These are phyloP conservation scores for Tenualosa ilisha DNA, from an alignment of 2,797 vertebrate genomes.

Conservation along the genomic window DNA sequence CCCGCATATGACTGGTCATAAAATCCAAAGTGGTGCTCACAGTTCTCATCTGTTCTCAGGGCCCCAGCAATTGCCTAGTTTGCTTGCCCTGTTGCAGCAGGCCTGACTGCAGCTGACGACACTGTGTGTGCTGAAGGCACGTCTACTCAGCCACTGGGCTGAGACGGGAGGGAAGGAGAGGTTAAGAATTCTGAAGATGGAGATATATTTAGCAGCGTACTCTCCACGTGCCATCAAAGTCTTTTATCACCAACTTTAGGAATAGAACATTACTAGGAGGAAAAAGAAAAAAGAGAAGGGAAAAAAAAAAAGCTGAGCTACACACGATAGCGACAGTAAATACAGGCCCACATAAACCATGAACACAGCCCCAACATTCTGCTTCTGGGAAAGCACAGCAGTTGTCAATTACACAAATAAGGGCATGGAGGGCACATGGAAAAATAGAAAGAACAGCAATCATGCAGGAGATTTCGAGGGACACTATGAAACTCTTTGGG, in stretches of 20 bases:
- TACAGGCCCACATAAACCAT: slow-evolving; percentile 1
- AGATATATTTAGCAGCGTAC: neutral
- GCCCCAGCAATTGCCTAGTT: no score
- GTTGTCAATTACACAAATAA: slow-evolving; percentile 8
- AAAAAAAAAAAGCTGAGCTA: neutral
- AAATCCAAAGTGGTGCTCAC: no score
- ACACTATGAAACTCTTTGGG: neutral
- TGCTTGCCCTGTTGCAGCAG: no score
- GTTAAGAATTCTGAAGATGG: neutral
- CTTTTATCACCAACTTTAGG: neutral
- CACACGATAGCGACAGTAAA: slow-evolving; percentile 3
- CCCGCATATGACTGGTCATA: no score
- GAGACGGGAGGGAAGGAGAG: neutral
- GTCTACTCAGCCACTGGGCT: neutral
- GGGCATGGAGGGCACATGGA: neutral
- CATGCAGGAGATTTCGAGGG: neutral
- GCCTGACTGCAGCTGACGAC: neutral
- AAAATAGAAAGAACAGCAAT: neutral
- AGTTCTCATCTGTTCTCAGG: no score
- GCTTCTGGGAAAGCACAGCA: slow-evolving; percentile 22
- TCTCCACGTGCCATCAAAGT: slow-evolving; percentile 5
- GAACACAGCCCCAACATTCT: slow-evolving; percentile 8
- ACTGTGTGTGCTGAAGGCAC: neutral
- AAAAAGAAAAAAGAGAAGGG: neutral
- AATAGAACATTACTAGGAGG: neutral